Evolutionary conservation across 2,797 vertebrate genomes (phyloP), one percentile per base, ranked within the genome.

Genomic region (Holocentrus rufus): DNA sequence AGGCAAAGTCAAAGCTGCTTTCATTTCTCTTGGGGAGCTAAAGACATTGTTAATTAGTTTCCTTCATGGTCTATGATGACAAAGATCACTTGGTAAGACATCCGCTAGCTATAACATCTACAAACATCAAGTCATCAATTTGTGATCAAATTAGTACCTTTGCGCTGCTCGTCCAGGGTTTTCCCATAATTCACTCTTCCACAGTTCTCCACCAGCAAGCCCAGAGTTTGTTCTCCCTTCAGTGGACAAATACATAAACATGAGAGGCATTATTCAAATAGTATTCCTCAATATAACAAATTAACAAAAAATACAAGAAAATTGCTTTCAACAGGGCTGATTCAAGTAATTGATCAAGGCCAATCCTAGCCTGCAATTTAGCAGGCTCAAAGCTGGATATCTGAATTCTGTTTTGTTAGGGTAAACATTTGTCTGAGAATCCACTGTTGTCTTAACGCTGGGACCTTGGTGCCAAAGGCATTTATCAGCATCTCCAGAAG

Each of bases 131-230:
- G n/a, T 5, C 9, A 44, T 68, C 39, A 42, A 68, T 44, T 78
- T 55, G 57, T 20, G 7, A 3, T 66, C 66, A 18, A 46, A 25
- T 65, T 53, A 31, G 58, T 83, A 96, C 97, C 97, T 96, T 98
- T 99, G 65, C 93, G 94, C 77, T 98, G 96, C 4, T 94, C 87
- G 20, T 97, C 94, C 71, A 97, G 77, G 0, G 89, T 91, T 63
- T 82, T 84, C 23, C 97, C 97, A 3, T 96, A 98, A 90, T 97
- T 98, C 85, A 97, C 96, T 22, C 97, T 93, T 64, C 97, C 97
- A 0, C 94, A 89, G 90, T 97, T 97, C 87, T 98, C 97, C 52
- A 97, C 96, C 84, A 98, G 84, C 62, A 99, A 91, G 77, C 94
- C 91, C 54, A 98, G 90, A 54, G 91, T 91, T 77, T 93, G 93